Percentiles rank a stretch among this genome's conserved stretches.
phyloP scores from a whole-genome alignment of 30 jellyfish, hydroid and myxozoan genomes.

The Hydractinia symbiolongicarpus region DNA sequence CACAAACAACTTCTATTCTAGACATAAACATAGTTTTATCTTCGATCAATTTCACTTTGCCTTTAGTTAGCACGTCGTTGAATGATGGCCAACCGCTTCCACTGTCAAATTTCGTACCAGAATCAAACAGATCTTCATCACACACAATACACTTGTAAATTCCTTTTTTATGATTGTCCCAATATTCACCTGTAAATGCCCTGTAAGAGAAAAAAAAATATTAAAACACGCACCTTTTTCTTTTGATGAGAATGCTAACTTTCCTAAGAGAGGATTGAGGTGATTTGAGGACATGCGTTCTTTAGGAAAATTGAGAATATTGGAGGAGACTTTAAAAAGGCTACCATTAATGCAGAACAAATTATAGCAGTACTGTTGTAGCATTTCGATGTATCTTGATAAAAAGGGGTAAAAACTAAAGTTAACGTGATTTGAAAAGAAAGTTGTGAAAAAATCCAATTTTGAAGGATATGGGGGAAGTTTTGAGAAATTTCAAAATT shows the following conservation, averaged over 20 bases:
- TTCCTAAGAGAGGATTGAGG: neutral
- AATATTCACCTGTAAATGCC: slow-evolving; percentile 90
- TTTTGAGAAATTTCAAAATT: too few species aligned
- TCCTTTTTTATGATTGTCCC: slow-evolving; percentile 67
- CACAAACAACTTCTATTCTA: slow-evolving; percentile 88
- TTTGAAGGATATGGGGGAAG: too few species aligned
- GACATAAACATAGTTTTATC: slow-evolving; percentile 73
- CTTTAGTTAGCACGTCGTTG: slow-evolving; percentile 56
- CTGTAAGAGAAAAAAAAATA: neutral
- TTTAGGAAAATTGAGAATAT: too few species aligned
- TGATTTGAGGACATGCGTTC: neutral
- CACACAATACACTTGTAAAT: slow-evolving; percentile 89
- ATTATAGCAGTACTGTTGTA: too few species aligned
- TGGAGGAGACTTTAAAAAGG: too few species aligned
- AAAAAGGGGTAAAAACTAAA: too few species aligned
- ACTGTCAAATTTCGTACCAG: slow-evolving; percentile 78
- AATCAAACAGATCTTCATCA: slow-evolving; percentile 67
- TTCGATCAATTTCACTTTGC: slow-evolving; percentile 48
- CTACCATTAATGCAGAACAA: too few species aligned
- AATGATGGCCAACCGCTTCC: slow-evolving; percentile 99
- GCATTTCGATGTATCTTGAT: too few species aligned
- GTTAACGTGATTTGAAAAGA: too few species aligned
- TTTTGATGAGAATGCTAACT: neutral
- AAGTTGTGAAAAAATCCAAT: too few species aligned
- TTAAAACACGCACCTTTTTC: neutral